phyloP scores from a whole-genome alignment of 2,797 vertebrate genomes.

The Crenuchus spilurus region DNA sequence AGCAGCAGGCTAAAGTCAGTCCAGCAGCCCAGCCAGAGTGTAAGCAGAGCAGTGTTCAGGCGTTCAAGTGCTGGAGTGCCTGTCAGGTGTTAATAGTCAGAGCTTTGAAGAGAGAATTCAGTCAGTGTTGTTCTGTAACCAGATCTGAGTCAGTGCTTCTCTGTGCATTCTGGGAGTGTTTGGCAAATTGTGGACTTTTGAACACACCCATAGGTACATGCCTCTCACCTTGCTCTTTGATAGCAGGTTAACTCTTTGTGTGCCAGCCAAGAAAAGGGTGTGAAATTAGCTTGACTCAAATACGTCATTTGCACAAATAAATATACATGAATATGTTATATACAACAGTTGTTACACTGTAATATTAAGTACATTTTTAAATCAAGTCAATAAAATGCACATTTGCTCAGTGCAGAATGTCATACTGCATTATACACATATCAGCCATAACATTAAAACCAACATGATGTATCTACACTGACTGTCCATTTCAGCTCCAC shows the following conservation, averaged over 20 bases:
- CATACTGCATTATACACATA: too few species aligned
- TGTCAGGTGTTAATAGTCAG: constrained; percentile 65
- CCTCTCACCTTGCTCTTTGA: constrained; percentile 10
- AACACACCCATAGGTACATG: constrained; percentile 58
- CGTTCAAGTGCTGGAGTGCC: constrained; percentile 32
- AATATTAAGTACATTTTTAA: too few species aligned
- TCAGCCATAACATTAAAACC: too few species aligned
- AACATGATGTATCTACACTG: too few species aligned
- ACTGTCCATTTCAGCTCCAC: too few species aligned
- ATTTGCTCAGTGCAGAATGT: too few species aligned
- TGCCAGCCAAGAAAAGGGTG: neutral
- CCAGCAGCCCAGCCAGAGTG: constrained; percentile 27
- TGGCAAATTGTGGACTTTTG: constrained; percentile 48
- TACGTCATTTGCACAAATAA: too few species aligned
- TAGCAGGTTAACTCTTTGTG: constrained; percentile 21
- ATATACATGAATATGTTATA: too few species aligned
- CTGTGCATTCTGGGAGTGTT: constrained; percentile 78
- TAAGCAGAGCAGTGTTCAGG: constrained; percentile 51
- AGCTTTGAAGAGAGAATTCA: constrained; percentile 66
- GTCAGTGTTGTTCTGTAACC: constrained; percentile 65
- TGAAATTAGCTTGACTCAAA: too few species aligned
- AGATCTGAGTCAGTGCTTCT: constrained; percentile 75
- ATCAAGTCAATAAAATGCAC: too few species aligned
- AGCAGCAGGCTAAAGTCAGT: neutral
- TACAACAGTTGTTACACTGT: too few species aligned